Percentiles rank a stretch among this genome's conserved stretches.
Conservation (phyloP, 2,888 invertebrate genomes). For the Drosophila mettleri region DNA sequence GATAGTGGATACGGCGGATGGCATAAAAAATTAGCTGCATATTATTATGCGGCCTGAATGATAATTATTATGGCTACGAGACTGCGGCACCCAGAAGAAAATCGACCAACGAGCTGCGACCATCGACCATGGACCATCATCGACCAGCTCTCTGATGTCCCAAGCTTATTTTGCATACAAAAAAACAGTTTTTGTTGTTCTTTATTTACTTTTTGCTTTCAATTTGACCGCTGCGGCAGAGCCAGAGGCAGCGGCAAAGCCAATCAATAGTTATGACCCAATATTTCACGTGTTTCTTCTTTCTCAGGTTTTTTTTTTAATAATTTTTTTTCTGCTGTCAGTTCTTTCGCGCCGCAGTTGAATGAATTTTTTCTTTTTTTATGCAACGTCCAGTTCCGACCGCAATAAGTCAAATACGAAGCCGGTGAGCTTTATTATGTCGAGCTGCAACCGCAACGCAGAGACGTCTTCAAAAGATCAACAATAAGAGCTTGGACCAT, state of each 20-base stretch:
- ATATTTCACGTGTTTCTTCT: constrained; percentile 70
- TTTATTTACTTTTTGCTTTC: constrained; percentile 48
- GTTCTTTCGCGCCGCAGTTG: constrained; percentile 55
- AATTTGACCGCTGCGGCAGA: constrained; percentile 60
- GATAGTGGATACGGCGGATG: neutral
- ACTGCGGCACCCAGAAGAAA: constrained; percentile 16
- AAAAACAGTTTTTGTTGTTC: constrained; percentile 15
- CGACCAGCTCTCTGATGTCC: constrained; percentile 1
- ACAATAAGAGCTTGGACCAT: constrained; percentile 30
- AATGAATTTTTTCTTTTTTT: constrained; percentile 58
- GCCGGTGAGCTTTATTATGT: constrained; percentile 75
- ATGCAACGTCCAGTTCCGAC: constrained; percentile 57
- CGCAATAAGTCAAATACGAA: constrained; percentile 78
- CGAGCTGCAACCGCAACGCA: constrained; percentile 60
- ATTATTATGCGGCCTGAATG: constrained; percentile 37
- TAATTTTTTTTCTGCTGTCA: constrained; percentile 31
- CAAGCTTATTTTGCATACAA: constrained; percentile 48
- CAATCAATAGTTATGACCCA: constrained; percentile 75
- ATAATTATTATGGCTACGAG: constrained; percentile 30
- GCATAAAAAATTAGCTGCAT: constrained; percentile 45
- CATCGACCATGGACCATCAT: constrained; percentile 2
- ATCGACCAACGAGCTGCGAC: neutral
- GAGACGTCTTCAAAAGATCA: constrained; percentile 38
- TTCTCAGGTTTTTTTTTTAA: constrained; percentile 32
- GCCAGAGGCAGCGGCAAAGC: constrained; percentile 32